Conservation (phyloP, 2,888 invertebrate genomes). For the Aphodius granarius region DNA sequence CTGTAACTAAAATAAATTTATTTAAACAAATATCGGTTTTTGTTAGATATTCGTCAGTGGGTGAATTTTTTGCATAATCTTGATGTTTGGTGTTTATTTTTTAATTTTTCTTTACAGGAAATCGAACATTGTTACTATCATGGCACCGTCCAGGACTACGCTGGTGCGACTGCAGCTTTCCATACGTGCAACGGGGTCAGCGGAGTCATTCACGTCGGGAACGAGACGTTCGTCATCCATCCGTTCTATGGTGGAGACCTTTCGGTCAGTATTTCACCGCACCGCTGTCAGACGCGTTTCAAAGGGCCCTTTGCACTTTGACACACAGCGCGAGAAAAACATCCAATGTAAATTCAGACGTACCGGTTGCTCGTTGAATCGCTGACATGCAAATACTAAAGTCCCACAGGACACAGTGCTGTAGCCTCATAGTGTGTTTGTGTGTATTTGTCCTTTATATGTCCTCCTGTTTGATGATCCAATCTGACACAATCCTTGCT, state of each 20-base stretch:
- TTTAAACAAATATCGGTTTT: too few species aligned
- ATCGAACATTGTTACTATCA: slow-evolving; percentile 99
- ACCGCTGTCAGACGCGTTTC: not conserved
- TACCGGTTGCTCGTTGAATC: not conserved
- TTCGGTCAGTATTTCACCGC: slow-evolving; percentile 74
- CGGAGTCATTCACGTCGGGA: slow-evolving; percentile 95
- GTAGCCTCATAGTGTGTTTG: not conserved
- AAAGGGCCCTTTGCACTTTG: not conserved
- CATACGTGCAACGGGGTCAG: slow-evolving; percentile 98
- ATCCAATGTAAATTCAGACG: not conserved
- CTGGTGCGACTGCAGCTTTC: slow-evolving; percentile 94
- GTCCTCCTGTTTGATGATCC: not conserved
- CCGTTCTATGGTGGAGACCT: slow-evolving; percentile 96
- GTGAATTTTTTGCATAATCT: too few species aligned
- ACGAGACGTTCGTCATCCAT: slow-evolving; percentile 97
- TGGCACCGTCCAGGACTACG: slow-evolving; percentile 95
- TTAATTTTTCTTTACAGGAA: slow-evolving; percentile 63
- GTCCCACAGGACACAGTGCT: not conserved
- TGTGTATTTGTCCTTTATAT: not conserved
- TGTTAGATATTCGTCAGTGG: too few species aligned
- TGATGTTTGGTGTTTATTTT: too few species aligned
- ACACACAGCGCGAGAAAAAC: not conserved
- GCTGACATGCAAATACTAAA: not conserved
- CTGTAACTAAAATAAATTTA: too few species aligned
- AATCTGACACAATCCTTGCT: not conserved